Evolutionary conservation across 1,140 invertebrate species (phyloP), one percentile per base, ranked within the genome.

Genomic region (Dreissena polymorpha): DNA sequence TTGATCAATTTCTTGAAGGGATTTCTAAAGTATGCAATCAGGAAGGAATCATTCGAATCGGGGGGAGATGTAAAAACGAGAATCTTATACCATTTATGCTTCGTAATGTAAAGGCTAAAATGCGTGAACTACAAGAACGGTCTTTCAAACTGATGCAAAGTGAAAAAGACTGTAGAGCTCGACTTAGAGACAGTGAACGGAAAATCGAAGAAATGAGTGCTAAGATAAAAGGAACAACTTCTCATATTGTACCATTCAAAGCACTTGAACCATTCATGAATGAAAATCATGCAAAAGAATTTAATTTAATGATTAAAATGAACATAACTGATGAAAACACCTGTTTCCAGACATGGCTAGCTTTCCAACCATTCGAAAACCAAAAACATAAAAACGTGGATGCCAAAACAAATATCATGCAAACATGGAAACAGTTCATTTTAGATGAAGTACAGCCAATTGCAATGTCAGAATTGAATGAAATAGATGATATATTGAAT

Each of bases 1-100:
- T 98, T 3, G 97, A 98, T 93, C 96, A 98, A 90, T 97, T 98
- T 93, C 91, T 98, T n/a, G 95, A 97, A 91, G 96, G 95, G 25
- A 90, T 93, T 18, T 29, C 85, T 0, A 14, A 67, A n/a, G 89
- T 88, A 63, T 86, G 82, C 63, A 72, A 86, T 0, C 73, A 73
- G 0, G 91, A 90, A 10, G 87, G 84, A 53, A 93, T 97, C 73
- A 93, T 96, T 16, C 94, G 97, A 39, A 94, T 97, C 84, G 97
- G 97, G 7, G 95, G 95, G 13, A 95, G 96, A 91, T 95, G 95
- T 0, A 95, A 95, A 87, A 95, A 71, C 69, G 79, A 88, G 50
- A 27, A 16, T 0, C 55, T 92, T 0, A 69, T 89, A 81, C 57
- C 81, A 14, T 90, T 79, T 55, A 80, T 81, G 49, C 69, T 81